Percentiles rank a stretch among this genome's conserved stretches.
Evolutionary conservation across 2,113 vertebrate species (phyloP).

Genomic region (Tonatia bakeri): DNA sequence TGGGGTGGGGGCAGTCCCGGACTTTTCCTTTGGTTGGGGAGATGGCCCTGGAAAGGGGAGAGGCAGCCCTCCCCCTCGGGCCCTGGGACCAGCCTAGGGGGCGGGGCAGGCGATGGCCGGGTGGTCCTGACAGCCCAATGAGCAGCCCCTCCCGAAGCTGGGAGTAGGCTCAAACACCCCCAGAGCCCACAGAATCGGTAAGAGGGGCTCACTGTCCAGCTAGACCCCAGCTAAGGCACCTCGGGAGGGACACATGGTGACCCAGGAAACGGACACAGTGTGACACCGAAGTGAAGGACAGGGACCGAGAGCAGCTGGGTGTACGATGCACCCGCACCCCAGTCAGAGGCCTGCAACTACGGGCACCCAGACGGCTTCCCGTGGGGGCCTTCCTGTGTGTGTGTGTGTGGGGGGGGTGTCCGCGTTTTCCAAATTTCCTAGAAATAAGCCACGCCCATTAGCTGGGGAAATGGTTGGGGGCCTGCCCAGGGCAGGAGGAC

Average conservation of each 20-base stretch:
- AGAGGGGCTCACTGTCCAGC: rapidly evolving
- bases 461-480: too few species aligned
- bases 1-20: rapidly evolving
- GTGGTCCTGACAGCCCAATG: rapidly evolving
- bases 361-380: rapidly evolving
- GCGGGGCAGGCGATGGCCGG: not conserved
- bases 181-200: rapidly evolving
- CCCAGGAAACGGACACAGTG: not conserved
- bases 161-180: not conserved
- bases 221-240: not conserved
- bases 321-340: rapidly evolving
- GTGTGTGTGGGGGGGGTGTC: not conserved
- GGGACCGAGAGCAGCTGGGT: not conserved
- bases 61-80: too few species aligned
- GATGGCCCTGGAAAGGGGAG: not conserved
- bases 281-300: not conserved
- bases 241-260: not conserved
- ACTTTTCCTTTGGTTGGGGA: not conserved
- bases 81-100: not conserved
- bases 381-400: not conserved
- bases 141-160: not conserved
- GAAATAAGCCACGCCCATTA: rapidly evolving
- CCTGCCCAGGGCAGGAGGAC: not conserved
- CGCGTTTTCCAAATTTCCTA: not conserved
- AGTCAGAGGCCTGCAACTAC: rapidly evolving